Evolutionary conservation across 2,797 vertebrate species (phyloP), one percentile per base, ranked within the genome.

Genomic region (Lacerta viridis): DNA sequence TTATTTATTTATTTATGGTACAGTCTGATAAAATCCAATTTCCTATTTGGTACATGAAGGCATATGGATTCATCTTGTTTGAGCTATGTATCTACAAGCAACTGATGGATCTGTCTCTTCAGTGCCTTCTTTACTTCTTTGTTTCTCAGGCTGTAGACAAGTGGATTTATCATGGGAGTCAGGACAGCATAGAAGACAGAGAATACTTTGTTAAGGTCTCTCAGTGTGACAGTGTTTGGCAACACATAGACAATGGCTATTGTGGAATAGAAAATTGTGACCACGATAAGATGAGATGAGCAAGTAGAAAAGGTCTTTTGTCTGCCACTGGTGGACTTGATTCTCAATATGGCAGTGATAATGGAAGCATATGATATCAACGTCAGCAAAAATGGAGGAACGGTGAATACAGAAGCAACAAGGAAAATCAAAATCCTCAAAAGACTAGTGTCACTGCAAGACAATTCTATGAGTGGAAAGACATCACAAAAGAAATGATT

Each of bases 401-500:
- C 8, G 0, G 92, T 93, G 1, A 91, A 85, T 25, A 91, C 43
- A 41, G 90, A 93, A 0, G 92, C 94, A 0, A 93, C 90, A 27
- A 91, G 1, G 15, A 91, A 71, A 83, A 93, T 90, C 84, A 93
- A 90, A 66, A 87, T 59, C 72, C 84, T 85, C 55, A 93, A 93
- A 87, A 94, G 90, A 50, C 83, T 91, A 36, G 90, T 66, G 95
- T 95, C 90, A 93, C 86, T 81, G 89, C 66, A 95, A 8, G 97
- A 95, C 4, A 97, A 90, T 0, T 8, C 10, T 17, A 97, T 94
- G 68, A 97, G 92, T 2, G 96, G 94, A 5, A 97, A 88, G 50
- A 96, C 96, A 94, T 97, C 97, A 88, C 92, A 92, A 33, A 71
- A 91, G 71, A 92, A 93, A 90, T 93, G 88, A 55, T 94, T 86